phyloP scores from a whole-genome alignment of 2,113 vertebrate genomes.

The Nematolebias whitei region DNA sequence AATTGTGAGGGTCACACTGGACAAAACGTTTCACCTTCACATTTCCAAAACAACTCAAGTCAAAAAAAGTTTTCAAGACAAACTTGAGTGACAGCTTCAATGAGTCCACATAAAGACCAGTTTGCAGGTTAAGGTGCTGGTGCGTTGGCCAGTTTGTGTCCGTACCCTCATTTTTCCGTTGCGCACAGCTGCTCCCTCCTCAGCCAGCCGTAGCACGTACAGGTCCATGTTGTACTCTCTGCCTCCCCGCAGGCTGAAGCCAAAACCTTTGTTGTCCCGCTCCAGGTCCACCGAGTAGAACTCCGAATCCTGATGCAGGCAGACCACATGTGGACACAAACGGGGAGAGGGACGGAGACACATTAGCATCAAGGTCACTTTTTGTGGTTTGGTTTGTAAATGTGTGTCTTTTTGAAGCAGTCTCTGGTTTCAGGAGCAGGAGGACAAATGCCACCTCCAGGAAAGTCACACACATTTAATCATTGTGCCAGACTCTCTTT shows the following conservation, averaged over 20 bases:
- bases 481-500: constrained; percentile 19
- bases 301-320: constrained; percentile 85
- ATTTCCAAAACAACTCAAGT: no score
- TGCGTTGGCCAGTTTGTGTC: background rate
- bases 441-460: constrained; percentile 68
- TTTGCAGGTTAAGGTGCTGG: no score
- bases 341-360: constrained; percentile 5
- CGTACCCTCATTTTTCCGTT: constrained; percentile 97
- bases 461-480: constrained; percentile 62
- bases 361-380: constrained; percentile 61
- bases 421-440: constrained; percentile 52
- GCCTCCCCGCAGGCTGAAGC: constrained; percentile 96
- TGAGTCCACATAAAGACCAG: no score
- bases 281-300: constrained; percentile 97
- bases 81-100: background rate
- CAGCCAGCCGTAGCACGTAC: constrained; percentile 94
- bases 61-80: background rate
- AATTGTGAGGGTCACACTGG: no score
- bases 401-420: constrained; percentile 33
- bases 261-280: constrained; percentile 97
- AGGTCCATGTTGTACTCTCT: constrained; percentile 99
- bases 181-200: constrained; percentile 94
- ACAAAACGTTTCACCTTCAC: no score
- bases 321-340: constrained; percentile 5
- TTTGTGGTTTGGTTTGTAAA: constrained; percentile 33